phyloP scores from a whole-genome alignment of 2,797 vertebrate genomes.

The Oreochromis mossambicus region DNA sequence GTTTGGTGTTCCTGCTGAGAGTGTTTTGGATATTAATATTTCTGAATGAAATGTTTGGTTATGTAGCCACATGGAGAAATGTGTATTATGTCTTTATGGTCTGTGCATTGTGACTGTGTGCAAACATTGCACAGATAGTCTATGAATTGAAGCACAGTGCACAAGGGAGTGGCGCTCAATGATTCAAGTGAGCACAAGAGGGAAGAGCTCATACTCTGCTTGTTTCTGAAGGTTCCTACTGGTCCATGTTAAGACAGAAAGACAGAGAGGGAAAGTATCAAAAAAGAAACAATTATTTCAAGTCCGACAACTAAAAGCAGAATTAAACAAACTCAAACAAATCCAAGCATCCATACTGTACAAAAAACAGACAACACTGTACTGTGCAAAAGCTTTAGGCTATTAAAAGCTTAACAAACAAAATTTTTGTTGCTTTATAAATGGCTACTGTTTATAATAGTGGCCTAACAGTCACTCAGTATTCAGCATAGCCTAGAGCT shows the following conservation, averaged over 20 bases:
- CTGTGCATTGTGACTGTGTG: slow-evolving; percentile 26
- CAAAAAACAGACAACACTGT: slow-evolving; percentile 4
- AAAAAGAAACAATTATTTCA: slow-evolving; percentile 30
- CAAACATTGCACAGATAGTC: slow-evolving; percentile 2
- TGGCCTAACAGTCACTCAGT: neutral
- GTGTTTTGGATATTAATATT: neutral
- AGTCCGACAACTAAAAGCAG: neutral
- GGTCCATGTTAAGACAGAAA: slow-evolving; percentile 59
- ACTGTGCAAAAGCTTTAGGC: neutral
- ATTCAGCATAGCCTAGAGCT: neutral
- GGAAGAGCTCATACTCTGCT: slow-evolving; percentile 79
- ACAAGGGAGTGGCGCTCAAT: slow-evolving; percentile 51
- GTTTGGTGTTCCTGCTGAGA: slow-evolving; percentile 34
- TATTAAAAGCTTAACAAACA: neutral
- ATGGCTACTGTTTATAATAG: neutral
- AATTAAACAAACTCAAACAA: neutral
- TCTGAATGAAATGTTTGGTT: slow-evolving; percentile 45
- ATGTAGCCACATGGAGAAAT: slow-evolving; percentile 43
- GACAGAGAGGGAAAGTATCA: slow-evolving; percentile 55
- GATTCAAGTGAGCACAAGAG: slow-evolving; percentile 61
- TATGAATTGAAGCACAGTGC: slow-evolving; percentile 36
- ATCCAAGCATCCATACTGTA: neutral
- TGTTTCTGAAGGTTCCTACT: slow-evolving; percentile 87
- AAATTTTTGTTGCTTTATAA: neutral
- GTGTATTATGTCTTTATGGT: slow-evolving; percentile 48